phyloP scores from a whole-genome alignment of 2,888 invertebrate genomes.

The Pinctada fucata region DNA sequence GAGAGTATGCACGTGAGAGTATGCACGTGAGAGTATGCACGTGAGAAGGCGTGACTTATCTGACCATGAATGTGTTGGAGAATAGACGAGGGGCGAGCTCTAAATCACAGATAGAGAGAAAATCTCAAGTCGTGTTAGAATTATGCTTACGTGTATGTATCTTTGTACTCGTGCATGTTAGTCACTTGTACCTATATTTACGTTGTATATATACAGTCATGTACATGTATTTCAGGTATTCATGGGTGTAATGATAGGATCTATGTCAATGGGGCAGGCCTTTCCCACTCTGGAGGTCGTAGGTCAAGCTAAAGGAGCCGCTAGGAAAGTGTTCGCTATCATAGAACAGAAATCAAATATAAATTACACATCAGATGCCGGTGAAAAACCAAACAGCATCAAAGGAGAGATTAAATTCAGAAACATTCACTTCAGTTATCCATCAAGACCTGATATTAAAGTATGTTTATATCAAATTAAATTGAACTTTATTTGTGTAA shows the following conservation, averaged over 20 bases:
- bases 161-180: no score
- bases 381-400: slow-evolving; percentile 73
- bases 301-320: slow-evolving; percentile 87
- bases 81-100: no score
- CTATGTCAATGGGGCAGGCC: slow-evolving; percentile 84
- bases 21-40: no score
- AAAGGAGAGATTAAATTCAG: slow-evolving; percentile 76
- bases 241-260: slow-evolving; percentile 77
- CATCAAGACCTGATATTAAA: slow-evolving; percentile 76
- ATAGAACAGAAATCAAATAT: slow-evolving; percentile 79
- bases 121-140: no score
- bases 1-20: no score
- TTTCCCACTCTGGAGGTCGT: slow-evolving; percentile 90
- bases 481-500: neutral
- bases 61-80: no score
- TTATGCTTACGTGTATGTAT: no score
- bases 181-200: no score
- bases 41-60: no score
- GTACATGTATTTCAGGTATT: slow-evolving; percentile 66
- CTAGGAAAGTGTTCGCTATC: slow-evolving; percentile 79
- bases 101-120: no score
- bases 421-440: slow-evolving; percentile 77
- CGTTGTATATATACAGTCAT: no score
- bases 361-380: slow-evolving; percentile 77
- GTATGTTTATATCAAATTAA: slow-evolving; percentile 45